Evolutionary conservation across 2,113 vertebrate species (phyloP).

Genomic region (Burhinus bistriatus): DNA sequence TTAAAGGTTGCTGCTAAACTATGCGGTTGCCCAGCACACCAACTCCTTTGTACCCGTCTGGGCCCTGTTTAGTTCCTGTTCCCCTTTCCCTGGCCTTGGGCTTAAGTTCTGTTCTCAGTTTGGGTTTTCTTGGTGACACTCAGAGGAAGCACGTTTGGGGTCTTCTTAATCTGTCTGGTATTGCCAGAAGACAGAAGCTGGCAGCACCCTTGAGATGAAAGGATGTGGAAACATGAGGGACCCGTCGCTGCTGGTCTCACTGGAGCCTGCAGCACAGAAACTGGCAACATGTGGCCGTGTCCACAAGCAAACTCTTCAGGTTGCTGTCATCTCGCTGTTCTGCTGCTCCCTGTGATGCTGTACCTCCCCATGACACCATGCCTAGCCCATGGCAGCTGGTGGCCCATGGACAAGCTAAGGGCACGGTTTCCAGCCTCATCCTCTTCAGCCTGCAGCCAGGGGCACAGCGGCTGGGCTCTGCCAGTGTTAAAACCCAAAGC

Average conservation of each 20-base stretch:
- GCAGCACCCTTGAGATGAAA: background rate
- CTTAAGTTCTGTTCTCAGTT: background rate
- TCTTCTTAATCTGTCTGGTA: background rate
- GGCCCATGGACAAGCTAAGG: background rate
- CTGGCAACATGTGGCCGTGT: background rate
- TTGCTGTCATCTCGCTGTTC: background rate
- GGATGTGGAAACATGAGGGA: background rate
- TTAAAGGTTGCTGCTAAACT: background rate
- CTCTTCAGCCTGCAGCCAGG: background rate
- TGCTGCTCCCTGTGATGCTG: background rate
- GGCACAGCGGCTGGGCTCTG: background rate
- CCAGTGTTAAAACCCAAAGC: background rate
- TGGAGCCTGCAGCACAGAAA: background rate
- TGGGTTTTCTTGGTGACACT: background rate
- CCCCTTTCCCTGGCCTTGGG: background rate
- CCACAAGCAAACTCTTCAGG: background rate
- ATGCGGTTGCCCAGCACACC: fast-evolving
- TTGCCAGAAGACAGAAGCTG: background rate
- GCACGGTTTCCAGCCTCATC: background rate
- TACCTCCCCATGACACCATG: background rate
- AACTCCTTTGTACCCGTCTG: background rate
- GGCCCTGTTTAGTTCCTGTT: background rate
- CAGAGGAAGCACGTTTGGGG: background rate
- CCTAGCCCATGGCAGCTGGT: background rate
- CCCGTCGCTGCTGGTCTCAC: background rate